These are phyloP conservation scores for Drosophila micromelanica DNA, from an alignment of 1,140 invertebrate genomes.

Conservation along the genomic window DNA sequence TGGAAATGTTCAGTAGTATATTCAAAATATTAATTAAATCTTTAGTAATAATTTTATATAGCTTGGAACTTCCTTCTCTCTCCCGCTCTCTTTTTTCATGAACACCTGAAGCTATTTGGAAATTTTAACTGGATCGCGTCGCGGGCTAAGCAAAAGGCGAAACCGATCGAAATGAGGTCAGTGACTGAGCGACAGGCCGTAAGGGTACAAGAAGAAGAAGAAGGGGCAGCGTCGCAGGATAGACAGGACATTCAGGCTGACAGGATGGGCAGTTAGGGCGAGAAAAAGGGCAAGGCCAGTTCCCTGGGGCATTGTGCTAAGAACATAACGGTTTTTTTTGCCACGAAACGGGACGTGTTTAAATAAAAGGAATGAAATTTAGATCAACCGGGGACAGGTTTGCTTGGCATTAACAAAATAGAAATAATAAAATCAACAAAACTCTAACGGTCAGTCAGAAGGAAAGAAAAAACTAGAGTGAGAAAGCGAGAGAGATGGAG, in stretches of 20 bases:
- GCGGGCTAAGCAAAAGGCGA: slow-evolving; percentile 9
- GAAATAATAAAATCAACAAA: not conserved
- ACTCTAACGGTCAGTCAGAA: slow-evolving; percentile 38
- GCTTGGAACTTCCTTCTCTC: no score
- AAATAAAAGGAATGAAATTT: slow-evolving; percentile 42
- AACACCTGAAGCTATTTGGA: not conserved
- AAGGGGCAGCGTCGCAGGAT: slow-evolving; percentile 13
- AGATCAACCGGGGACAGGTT: slow-evolving; percentile 46
- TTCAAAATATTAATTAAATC: no score
- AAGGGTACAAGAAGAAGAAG: not conserved
- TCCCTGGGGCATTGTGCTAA: slow-evolving; percentile 42
- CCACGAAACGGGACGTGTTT: slow-evolving; percentile 32
- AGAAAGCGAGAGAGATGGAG: not conserved
- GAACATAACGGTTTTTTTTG: slow-evolving; percentile 34
- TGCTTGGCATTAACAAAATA: slow-evolving; percentile 32
- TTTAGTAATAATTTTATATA: no score
- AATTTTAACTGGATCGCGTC: slow-evolving; percentile 1
- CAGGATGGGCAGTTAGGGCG: slow-evolving; percentile 1
- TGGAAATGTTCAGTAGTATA: no score
- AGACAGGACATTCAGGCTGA: slow-evolving; percentile 19
- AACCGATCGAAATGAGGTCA: slow-evolving; percentile 75
- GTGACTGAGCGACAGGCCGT: slow-evolving; percentile 56
- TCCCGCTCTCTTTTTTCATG: not conserved
- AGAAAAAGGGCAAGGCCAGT: slow-evolving; percentile 8
- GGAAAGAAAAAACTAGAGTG: not conserved